Percentiles rank a stretch among this genome's conserved stretches.
Conservation (phyloP, 2,113 vertebrate species). For the Anarhynchus alexandrinus region DNA sequence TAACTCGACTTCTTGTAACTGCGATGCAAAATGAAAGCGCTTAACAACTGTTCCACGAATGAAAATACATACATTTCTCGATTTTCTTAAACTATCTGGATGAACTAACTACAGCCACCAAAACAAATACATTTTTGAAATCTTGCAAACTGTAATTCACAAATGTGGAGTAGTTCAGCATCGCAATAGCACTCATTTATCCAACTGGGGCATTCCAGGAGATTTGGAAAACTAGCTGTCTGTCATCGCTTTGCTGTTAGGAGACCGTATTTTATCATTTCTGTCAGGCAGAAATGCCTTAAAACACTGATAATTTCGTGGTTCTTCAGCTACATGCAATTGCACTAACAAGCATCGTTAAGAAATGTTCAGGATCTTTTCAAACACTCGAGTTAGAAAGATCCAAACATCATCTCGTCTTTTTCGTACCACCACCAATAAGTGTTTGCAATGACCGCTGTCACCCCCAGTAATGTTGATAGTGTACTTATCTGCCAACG, state of each 20-base stretch:
- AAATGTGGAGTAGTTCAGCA: constrained; percentile 55
- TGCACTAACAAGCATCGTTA: not conserved
- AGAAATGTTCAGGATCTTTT: constrained; percentile 5
- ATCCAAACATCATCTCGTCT: not conserved
- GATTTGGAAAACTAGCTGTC: not conserved
- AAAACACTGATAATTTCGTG: not conserved
- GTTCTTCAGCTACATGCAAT: constrained; percentile 6
- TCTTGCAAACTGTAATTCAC: constrained; percentile 62
- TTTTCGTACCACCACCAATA: not conserved
- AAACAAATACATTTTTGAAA: constrained; percentile 71
- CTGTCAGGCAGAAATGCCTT: constrained; percentile 16
- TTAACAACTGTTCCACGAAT: not conserved
- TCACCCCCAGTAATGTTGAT: not conserved
- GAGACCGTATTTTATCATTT: not conserved
- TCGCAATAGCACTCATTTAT: constrained; percentile 55
- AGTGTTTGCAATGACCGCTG: not conserved
- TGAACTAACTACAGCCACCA: constrained; percentile 45
- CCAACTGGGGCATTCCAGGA: constrained; percentile 68
- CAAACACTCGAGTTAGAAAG: not conserved
- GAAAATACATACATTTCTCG: fast-evolving
- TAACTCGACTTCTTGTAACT: not conserved
- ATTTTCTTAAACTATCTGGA: not conserved
- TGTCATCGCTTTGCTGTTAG: not conserved
- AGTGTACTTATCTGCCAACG: constrained; percentile 13
- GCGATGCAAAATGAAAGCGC: not conserved